Evolutionary conservation across 2,113 vertebrate genomes (phyloP), one percentile per base, ranked within the genome.

Genomic region (Psittacula cyanocephala): DNA sequence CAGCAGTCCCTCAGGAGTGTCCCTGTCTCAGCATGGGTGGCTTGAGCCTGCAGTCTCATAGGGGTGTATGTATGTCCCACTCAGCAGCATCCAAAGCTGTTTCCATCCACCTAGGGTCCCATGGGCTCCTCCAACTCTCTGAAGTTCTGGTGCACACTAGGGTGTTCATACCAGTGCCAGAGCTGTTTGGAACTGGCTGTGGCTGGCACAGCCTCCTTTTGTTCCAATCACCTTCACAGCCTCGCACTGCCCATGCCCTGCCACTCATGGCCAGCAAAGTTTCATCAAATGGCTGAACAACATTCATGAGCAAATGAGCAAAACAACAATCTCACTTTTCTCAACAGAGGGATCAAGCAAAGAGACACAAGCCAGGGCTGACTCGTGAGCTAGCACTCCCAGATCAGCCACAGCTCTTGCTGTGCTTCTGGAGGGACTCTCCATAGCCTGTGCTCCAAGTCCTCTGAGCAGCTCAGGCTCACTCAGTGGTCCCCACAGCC

Each of bases 301-400:
- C 37, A 37, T 37, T 37, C 37, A 37, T 37, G 37, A 37, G 37
- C 37, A 37, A 37, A 37, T 37, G 14, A 59, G 62, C 20, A 64
- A 76, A 88, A 41, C 19, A 12, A 79, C 83, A 88, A 59, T 7
- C 2, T 24, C 39, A 13, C 24, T 63, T 60, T 71, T 43, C 37
- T 71, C 19, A 49, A 22, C 8, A 13, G 35, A 2, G 1, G 28
- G 14, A 53, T 41, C 8, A 59, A 85, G 28, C 18, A 67, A 71
- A 79, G 17, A 11, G 22, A 24, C 0, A 41, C 1, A 2, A 53
- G 22, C 5, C 1, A 0, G 39, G 76, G 31, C 2, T 0, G 22
- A 18, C 8, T 35, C 7, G 0, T 2, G 2, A 81, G 29, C 18
- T n/a, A 35, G 37, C 2, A 1, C 18, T 52, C 37, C 50, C 3